phyloP scores from a whole-genome alignment of 2,113 vertebrate species.

The Limanda limanda region DNA sequence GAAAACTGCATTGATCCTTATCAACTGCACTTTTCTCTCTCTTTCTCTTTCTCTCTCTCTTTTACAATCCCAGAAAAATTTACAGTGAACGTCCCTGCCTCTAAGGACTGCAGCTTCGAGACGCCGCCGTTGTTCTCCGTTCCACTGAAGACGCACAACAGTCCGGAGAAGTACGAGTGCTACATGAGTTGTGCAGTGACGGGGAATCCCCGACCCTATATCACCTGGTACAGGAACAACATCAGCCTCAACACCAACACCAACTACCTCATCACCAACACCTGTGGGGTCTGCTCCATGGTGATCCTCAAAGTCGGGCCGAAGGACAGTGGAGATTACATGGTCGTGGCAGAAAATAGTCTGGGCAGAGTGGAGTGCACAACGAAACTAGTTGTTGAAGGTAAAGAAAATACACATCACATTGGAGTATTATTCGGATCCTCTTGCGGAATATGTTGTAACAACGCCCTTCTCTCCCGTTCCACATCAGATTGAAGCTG shows the following conservation, averaged over 20 bases:
- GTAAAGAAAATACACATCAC: constrained; percentile 62
- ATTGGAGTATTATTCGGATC: not conserved
- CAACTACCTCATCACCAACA: constrained; percentile 82
- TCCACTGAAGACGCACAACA: constrained; percentile 82
- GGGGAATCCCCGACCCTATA: constrained; percentile 82
- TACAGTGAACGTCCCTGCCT: constrained; percentile 59
- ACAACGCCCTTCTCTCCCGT: not conserved
- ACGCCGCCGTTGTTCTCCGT: constrained; percentile 84
- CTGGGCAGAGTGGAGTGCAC: constrained; percentile 82
- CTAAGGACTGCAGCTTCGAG: constrained; percentile 77
- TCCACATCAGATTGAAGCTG: constrained; percentile 43
- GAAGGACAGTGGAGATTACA: constrained; percentile 86
- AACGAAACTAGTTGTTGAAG: constrained; percentile 84
- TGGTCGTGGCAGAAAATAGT: constrained; percentile 82
- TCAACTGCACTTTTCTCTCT: not conserved
- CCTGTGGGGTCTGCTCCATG: constrained; percentile 90
- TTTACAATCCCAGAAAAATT: constrained; percentile 75
- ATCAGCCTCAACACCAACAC: constrained; percentile 82
- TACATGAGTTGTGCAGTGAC: constrained; percentile 89
- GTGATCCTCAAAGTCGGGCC: constrained; percentile 81
- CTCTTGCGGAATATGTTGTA: not conserved
- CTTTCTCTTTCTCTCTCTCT: not conserved
- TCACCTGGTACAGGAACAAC: constrained; percentile 88
- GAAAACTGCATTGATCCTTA: not conserved
- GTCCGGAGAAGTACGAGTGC: constrained; percentile 85